These are phyloP conservation scores for Lagenorhynchus albirostris DNA, from an alignment of 2,113 vertebrate species.

Conservation along the genomic window DNA sequence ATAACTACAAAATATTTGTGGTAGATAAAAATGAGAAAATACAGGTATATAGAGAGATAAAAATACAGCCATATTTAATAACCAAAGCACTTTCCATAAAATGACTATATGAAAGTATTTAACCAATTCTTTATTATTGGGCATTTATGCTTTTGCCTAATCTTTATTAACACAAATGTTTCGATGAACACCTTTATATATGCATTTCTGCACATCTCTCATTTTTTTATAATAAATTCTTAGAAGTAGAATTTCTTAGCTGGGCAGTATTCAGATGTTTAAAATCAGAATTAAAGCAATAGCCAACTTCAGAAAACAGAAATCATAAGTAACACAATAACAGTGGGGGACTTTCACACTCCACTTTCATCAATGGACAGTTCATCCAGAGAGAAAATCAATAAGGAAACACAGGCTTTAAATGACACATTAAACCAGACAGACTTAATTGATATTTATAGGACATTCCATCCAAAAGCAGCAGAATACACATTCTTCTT, in stretches of 20 bases:
- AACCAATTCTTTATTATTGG: background rate
- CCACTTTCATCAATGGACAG: too few relatives aligned
- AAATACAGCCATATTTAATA: background rate
- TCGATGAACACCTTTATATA: background rate
- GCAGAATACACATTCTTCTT: too few relatives aligned
- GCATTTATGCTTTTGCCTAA: background rate
- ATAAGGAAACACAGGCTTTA: too few relatives aligned
- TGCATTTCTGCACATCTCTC: background rate
- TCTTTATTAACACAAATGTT: background rate
- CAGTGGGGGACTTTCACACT: too few relatives aligned
- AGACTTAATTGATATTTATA: too few relatives aligned
- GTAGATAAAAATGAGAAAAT: slow-evolving; percentile 3
- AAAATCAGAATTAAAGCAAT: slow-evolving; percentile 20
- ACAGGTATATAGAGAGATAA: background rate
- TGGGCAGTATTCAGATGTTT: background rate
- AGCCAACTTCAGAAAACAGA: background rate
- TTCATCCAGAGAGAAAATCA: too few relatives aligned
- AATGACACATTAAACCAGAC: too few relatives aligned
- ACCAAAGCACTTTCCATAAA: background rate
- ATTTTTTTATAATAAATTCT: slow-evolving; percentile 1
- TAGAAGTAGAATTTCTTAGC: background rate
- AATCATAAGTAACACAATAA: too few relatives aligned
- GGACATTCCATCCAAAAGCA: too few relatives aligned
- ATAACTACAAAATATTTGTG: background rate
- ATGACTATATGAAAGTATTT: background rate